These are phyloP conservation scores for Ellobium chinense DNA, from an alignment of 2,888 invertebrate species.

Conservation along the genomic window DNA sequence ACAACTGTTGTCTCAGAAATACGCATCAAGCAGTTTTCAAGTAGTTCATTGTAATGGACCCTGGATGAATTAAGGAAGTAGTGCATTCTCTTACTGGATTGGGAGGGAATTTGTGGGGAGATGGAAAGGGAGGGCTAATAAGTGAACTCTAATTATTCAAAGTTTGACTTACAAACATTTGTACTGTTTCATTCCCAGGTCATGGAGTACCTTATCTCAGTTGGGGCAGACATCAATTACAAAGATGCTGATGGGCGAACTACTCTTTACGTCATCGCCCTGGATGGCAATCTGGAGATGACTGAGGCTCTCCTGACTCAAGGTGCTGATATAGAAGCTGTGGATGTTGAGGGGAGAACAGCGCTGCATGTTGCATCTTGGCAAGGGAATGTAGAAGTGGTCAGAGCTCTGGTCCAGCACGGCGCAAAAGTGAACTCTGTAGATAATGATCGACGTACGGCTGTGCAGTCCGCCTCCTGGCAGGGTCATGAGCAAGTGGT, in stretches of 20 bases:
- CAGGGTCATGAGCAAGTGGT: constrained; percentile 94
- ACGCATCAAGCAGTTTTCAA: too few relatives aligned
- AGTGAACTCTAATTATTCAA: too few relatives aligned
- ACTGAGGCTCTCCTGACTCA: constrained; percentile 81
- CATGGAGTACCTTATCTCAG: constrained; percentile 78
- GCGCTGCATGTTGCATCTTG: constrained; percentile 89
- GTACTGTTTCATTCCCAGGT: too few relatives aligned
- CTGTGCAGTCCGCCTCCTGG: constrained; percentile 97
- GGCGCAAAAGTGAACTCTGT: constrained; percentile 88
- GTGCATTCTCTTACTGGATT: too few relatives aligned
- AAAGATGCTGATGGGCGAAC: constrained; percentile 95
- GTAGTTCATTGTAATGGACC: too few relatives aligned
- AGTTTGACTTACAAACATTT: too few relatives aligned
- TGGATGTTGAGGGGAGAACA: constrained; percentile 92
- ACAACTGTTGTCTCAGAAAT: too few relatives aligned
- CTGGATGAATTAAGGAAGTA: too few relatives aligned
- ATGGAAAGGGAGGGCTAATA: too few relatives aligned
- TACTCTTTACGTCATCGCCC: constrained; percentile 92
- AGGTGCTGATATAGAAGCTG: constrained; percentile 89
- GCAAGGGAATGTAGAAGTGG: constrained; percentile 86
- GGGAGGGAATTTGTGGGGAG: too few relatives aligned
- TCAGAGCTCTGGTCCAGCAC: constrained; percentile 82
- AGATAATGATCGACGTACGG: constrained; percentile 84
- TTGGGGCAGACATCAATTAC: constrained; percentile 88
- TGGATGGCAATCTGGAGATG: constrained; percentile 76